phyloP scores from a whole-genome alignment of 1,140 invertebrate genomes.

The Linepithema humile region DNA sequence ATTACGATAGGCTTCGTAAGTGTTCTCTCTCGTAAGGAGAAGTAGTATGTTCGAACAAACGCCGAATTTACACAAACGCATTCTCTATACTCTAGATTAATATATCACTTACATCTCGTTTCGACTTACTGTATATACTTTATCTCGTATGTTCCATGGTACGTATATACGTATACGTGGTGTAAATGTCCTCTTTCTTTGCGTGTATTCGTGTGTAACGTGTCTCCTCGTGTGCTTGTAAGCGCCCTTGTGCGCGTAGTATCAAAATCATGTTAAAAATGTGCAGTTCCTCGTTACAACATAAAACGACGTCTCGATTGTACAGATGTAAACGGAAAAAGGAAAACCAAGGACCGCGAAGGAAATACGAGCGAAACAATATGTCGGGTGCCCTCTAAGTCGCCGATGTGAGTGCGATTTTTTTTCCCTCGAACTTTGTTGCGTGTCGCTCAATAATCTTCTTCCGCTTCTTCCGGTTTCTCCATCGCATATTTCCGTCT shows the following conservation, averaged over 20 bases:
- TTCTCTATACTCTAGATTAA: conserved; percentile 80
- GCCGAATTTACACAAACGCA: conserved; percentile 81
- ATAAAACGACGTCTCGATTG: conserved; percentile 69
- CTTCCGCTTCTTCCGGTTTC: not conserved
- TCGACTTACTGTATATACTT: conserved; percentile 79
- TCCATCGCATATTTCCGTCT: not conserved
- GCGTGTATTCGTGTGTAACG: conserved; percentile 66
- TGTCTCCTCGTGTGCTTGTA: conserved; percentile 14
- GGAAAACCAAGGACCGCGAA: conserved; percentile 74
- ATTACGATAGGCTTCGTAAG: conserved; percentile 78
- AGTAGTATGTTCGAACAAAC: conserved; percentile 78
- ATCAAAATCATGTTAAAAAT: conserved; percentile 68
- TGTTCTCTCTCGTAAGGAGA: conserved; percentile 72
- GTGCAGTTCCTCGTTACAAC: conserved; percentile 76
- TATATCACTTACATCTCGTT: conserved; percentile 80
- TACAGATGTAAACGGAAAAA: conserved; percentile 74
- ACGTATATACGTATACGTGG: conserved; percentile 61
- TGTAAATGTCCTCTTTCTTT: conserved; percentile 47
- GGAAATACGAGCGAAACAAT: conserved; percentile 70
- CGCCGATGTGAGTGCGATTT: conserved; percentile 49
- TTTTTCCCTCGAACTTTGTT: conserved; percentile 43
- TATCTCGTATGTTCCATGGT: conserved; percentile 66
- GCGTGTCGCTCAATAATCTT: conserved; percentile 51
- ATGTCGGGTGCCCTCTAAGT: conserved; percentile 55
- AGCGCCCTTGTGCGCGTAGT: conserved; percentile 61